Percentiles rank a stretch among this genome's conserved stretches.
These are phyloP conservation scores for Melipona bicolor DNA, from an alignment of 2,888 invertebrate species.

Conservation along the genomic window DNA sequence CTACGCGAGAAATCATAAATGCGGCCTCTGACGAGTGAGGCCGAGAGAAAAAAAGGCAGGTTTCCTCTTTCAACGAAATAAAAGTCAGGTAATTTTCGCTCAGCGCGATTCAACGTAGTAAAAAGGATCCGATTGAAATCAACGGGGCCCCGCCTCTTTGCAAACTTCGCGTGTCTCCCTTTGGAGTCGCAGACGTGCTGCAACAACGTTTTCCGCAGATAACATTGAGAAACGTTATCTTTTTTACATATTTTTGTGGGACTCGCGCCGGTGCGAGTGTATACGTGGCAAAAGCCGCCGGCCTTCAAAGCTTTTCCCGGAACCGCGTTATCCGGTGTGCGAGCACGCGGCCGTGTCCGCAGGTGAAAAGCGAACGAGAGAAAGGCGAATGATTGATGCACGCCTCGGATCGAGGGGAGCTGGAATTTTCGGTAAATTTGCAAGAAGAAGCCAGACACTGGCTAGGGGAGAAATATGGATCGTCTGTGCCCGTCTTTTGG, in stretches of 20 bases:
- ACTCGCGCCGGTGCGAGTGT: too few relatives aligned
- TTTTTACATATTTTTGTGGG: not conserved
- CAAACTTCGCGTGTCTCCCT: not conserved
- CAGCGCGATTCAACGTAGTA: not conserved
- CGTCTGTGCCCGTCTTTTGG: constrained; percentile 13
- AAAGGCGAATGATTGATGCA: constrained; percentile 54
- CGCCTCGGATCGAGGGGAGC: constrained; percentile 7
- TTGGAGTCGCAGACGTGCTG: not conserved
- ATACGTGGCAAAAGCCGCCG: not conserved
- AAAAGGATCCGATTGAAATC: constrained; percentile 16
- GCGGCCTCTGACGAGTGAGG: too few relatives aligned
- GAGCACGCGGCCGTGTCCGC: not conserved
- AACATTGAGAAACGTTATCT: constrained; percentile 49
- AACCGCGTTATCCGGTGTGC: constrained; percentile 20
- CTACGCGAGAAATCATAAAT: too few relatives aligned
- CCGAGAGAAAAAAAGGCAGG: too few relatives aligned
- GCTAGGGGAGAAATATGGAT: constrained; percentile 12
- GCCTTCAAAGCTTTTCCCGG: constrained; percentile 32
- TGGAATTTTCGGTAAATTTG: constrained; percentile 48
- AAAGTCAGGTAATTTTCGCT: constrained; percentile 19
- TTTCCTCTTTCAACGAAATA: not conserved
- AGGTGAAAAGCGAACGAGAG: constrained; percentile 40
- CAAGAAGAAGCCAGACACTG: constrained; percentile 20
- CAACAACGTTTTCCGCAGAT: constrained; percentile 29
- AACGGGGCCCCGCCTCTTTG: not conserved